phyloP scores from a whole-genome alignment of 2,113 vertebrate species.

The Eira barbara region DNA sequence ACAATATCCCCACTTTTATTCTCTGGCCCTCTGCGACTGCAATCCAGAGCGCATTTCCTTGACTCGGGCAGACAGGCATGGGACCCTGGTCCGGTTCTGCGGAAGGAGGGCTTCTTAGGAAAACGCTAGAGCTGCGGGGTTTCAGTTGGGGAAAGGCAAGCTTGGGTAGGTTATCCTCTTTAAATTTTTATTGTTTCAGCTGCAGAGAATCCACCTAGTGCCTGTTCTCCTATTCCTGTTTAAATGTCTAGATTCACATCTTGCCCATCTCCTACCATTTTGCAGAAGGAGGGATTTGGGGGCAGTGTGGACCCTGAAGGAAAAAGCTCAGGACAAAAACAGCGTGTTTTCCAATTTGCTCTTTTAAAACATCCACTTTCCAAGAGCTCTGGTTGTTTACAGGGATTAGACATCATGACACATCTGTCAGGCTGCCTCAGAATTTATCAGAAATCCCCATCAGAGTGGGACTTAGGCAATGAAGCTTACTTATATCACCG shows the following conservation, averaged over 20 bases:
- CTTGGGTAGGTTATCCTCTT: conserved; percentile 8
- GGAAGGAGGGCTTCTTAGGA: not conserved
- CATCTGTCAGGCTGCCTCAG: conserved; percentile 80
- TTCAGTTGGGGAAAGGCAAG: not conserved
- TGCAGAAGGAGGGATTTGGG: not conserved
- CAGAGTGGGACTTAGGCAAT: conserved; percentile 66
- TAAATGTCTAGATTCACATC: not conserved
- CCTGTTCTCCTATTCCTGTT: not conserved
- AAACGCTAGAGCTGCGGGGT: not conserved
- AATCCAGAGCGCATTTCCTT: conserved; percentile 20
- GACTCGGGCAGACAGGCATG: not conserved
- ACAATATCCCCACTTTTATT: not conserved
- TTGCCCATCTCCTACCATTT: not conserved
- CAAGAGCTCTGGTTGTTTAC: conserved; percentile 77
- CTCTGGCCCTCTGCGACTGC: conserved; percentile 16
- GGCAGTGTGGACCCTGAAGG: not conserved
- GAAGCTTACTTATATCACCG: conserved; percentile 65
- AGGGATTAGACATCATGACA: conserved; percentile 79
- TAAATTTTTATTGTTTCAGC: conserved; percentile 26
- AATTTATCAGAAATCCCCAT: conserved; percentile 80
- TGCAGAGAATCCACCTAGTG: not conserved
- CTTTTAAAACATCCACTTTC: conserved; percentile 80
- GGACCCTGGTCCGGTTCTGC: not conserved
- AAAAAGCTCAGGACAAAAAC: conserved; percentile 71
- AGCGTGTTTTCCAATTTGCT: conserved; percentile 76